Evolutionary conservation across 1,140 invertebrate genomes (phyloP).

Genomic region (Gonioctena quinquepunctata): DNA sequence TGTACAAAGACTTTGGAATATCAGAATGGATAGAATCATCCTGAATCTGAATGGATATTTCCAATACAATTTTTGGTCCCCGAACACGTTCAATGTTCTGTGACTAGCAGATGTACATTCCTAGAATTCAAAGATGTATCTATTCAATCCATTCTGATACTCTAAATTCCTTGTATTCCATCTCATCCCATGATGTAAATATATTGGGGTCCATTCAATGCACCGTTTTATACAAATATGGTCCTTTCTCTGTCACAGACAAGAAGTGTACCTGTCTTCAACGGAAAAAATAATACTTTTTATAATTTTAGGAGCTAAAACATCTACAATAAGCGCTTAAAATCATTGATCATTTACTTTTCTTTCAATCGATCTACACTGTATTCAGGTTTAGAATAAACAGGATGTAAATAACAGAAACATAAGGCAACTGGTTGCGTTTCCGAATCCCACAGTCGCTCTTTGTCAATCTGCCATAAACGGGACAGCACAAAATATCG

Average conservation of each 20-base stretch:
- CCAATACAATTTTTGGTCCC: too few species aligned
- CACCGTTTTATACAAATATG: constrained; percentile 47
- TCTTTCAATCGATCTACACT: background rate
- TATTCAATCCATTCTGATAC: background rate
- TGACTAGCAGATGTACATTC: too few species aligned
- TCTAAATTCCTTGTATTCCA: constrained; percentile 10
- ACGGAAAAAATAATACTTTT: constrained; percentile 29
- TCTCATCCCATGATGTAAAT: constrained; percentile 44
- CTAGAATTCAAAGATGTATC: background rate
- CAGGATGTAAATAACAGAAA: too few species aligned
- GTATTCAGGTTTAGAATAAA: too few species aligned
- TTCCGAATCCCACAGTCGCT: too few species aligned
- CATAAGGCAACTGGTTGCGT: too few species aligned
- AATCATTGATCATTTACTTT: constrained; percentile 5
- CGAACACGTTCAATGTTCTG: too few species aligned
- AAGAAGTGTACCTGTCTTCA: constrained; percentile 43
- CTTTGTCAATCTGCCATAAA: too few species aligned
- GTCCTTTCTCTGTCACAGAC: constrained; percentile 41
- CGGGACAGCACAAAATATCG: too few species aligned
- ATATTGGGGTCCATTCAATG: constrained; percentile 46
- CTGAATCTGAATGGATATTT: too few species aligned
- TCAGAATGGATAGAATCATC: background rate
- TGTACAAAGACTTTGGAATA: background rate
- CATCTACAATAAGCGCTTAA: constrained; percentile 20
- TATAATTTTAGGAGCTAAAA: constrained; percentile 43